Conservation (phyloP, 1,140 invertebrate species). For the Eupeodes corollae region DNA sequence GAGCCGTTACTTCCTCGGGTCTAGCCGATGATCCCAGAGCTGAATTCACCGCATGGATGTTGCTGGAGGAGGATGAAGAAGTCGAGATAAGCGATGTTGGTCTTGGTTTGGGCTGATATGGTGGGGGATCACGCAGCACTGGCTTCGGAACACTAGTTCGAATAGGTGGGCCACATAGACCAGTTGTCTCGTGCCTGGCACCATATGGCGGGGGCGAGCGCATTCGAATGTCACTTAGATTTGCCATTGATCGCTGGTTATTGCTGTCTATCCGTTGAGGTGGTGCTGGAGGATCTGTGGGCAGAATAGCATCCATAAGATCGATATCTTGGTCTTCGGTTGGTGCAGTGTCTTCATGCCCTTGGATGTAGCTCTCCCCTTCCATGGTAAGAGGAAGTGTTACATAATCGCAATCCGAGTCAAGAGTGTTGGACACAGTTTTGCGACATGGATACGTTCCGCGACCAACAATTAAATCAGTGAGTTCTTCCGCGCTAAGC, state of each 20-base stretch:
- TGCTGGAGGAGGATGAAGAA: slow-evolving; percentile 12
- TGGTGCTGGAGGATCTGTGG: slow-evolving; percentile 47
- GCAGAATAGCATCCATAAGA: slow-evolving; percentile 26
- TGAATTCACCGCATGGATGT: background rate
- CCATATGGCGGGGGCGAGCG: slow-evolving; percentile 41
- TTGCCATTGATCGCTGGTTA: slow-evolving; percentile 19
- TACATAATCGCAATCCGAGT: slow-evolving; percentile 81
- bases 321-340: slow-evolving; percentile 34
- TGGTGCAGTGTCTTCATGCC: slow-evolving; percentile 41
- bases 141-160: slow-evolving; percentile 1
- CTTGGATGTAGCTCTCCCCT: slow-evolving; percentile 43
- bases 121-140: slow-evolving; percentile 40
- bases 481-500: slow-evolving; percentile 66
- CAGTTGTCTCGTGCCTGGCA: slow-evolving; percentile 35
- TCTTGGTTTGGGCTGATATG: slow-evolving; percentile 42
- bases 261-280: slow-evolving; percentile 53
- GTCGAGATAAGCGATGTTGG: slow-evolving; percentile 34
- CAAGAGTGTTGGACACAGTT: slow-evolving; percentile 68
- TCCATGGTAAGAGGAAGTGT: slow-evolving; percentile 59
- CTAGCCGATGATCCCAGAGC: slow-evolving; percentile 24
- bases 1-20: slow-evolving; percentile 49
- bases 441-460: slow-evolving; percentile 63
- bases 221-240: slow-evolving; percentile 12
- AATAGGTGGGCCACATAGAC: slow-evolving; percentile 27
- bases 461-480: slow-evolving; percentile 66